A percentile compares a stretch with the other conserved stretches of the same genome.
These are phyloP conservation scores for Colaptes auratus DNA, from an alignment of 2,113 vertebrate genomes.

Conservation along the genomic window DNA sequence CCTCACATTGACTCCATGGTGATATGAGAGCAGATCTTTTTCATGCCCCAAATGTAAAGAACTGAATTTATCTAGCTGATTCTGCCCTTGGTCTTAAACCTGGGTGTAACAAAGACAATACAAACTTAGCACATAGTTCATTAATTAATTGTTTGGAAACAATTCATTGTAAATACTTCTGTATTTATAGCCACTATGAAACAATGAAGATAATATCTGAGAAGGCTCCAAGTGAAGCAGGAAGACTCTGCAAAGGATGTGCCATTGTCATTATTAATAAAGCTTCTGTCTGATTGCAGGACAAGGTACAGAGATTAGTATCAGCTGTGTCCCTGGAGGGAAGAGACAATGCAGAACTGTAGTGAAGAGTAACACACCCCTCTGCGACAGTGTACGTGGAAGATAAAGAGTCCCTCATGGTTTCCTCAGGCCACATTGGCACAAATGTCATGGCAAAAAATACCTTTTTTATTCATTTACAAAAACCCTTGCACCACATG, in stretches of 20 bases:
- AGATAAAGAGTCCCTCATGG: neutral
- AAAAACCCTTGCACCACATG: neutral
- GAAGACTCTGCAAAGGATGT: constrained; percentile 58
- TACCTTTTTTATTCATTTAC: neutral
- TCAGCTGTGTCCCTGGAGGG: constrained; percentile 42
- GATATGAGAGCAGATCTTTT: neutral
- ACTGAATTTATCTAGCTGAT: neutral
- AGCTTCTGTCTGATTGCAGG: constrained; percentile 24
- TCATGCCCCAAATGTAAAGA: neutral
- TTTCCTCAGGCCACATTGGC: neutral
- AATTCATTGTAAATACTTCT: constrained; percentile 34
- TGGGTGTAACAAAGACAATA: neutral
- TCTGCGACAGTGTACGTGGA: neutral
- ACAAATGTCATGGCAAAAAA: constrained; percentile 20
- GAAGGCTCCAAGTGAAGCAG: constrained; percentile 58
- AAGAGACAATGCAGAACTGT: constrained; percentile 36
- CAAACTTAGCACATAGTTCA: constrained; percentile 37
- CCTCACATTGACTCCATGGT: neutral
- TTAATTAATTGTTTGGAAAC: constrained; percentile 55
- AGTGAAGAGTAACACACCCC: neutral
- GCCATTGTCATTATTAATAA: constrained; percentile 63
- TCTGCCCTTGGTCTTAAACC: neutral
- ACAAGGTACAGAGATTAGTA: constrained; percentile 54
- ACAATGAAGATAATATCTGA: constrained; percentile 70
- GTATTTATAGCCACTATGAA: constrained; percentile 57